Base-by-base conservation (phyloP, 2,888 invertebrate species). In the Coelinius sp. region DNA sequence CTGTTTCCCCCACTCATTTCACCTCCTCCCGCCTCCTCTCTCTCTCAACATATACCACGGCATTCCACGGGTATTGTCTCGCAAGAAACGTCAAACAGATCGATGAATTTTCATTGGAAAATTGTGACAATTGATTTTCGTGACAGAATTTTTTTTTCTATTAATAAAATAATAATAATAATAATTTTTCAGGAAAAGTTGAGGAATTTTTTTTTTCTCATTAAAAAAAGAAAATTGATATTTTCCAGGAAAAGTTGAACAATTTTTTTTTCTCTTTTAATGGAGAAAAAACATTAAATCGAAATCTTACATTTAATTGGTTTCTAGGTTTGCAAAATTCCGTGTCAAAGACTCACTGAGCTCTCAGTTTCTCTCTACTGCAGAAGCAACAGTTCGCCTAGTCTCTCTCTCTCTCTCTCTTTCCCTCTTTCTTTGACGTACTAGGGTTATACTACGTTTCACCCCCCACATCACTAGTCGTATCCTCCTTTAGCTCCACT, bases 381-480 rank as follows among this genome's bases (percentile, higher is more conserved):
- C 35, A 78, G 85, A 85, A 85, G 85, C 85, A 85, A 85, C 85
- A 85, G 85, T 85, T 85, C 85, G 85, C 78, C 84, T 80, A 78
- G 41, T 65, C 73, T 65, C 66, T 41, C 66, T 53, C 59, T 31
- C 25, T 38, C 44, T 69, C 46, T 52, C 53, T 73, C 38, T 62
- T 27, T 69, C 62, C 38, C 67, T 72, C 65, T 52, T 70, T 68
- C 69, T 49, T 53, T 59, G 73, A 52, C 66, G 35, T 64, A 10
- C 22, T 56, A 12, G 41, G 38, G 41, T 14, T 31, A 65, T 17
- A 38, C 62, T 44, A 59, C 38, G 59, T 27, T 65, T 56, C 53
- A 59, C 31, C 35, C 59, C 31, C 35, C 31, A n/a, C 64, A 65
- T 65, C 71, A 52, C 35, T 41, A 24, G 63, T 52, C 59, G 64